Evolutionary conservation across 23 tunicate species (phyloP).

Genomic region (Oikopleura albicans): DNA sequence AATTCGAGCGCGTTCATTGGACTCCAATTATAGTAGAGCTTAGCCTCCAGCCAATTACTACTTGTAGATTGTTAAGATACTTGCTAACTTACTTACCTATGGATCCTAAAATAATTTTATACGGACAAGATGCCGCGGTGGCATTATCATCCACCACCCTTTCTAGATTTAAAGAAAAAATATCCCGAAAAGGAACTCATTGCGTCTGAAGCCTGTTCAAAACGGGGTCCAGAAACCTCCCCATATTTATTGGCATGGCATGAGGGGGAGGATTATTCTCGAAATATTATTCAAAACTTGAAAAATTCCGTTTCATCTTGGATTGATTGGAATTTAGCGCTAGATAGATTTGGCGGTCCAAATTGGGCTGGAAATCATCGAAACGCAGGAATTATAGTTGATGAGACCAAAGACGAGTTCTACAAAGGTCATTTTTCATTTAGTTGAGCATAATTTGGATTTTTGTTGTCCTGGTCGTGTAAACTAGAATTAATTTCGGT

Average conservation of each 20-base stretch:
- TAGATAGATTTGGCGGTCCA: constrained; percentile 72
- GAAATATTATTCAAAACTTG: constrained; percentile 53
- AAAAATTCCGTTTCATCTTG: constrained; percentile 63
- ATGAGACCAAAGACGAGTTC: constrained; percentile 66
- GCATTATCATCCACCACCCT: too few relatives aligned
- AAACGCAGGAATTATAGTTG: constrained; percentile 62
- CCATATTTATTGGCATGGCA: constrained; percentile 26
- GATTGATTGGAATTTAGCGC: constrained; percentile 95
- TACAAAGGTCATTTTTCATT: too few relatives aligned
- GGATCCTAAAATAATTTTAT: too few relatives aligned
- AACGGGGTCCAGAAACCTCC: background rate
- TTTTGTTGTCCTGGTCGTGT: too few relatives aligned
- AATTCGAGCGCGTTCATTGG: too few relatives aligned
- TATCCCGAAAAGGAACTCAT: constrained; percentile 55
- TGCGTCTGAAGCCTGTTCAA: constrained; percentile 77
- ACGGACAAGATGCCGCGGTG: too few relatives aligned
- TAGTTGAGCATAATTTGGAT: too few relatives aligned
- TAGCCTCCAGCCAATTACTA: too few relatives aligned
- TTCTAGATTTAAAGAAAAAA: constrained; percentile 35
- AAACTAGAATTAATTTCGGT: too few relatives aligned
- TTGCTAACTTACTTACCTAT: too few relatives aligned
- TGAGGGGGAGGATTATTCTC: constrained; percentile 54
- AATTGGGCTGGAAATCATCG: constrained; percentile 92
- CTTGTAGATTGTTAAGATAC: too few relatives aligned
- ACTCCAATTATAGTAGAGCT: too few relatives aligned